Evolutionary conservation across 2,797 vertebrate species (phyloP).

Genomic region (Dipus sagitta): DNA sequence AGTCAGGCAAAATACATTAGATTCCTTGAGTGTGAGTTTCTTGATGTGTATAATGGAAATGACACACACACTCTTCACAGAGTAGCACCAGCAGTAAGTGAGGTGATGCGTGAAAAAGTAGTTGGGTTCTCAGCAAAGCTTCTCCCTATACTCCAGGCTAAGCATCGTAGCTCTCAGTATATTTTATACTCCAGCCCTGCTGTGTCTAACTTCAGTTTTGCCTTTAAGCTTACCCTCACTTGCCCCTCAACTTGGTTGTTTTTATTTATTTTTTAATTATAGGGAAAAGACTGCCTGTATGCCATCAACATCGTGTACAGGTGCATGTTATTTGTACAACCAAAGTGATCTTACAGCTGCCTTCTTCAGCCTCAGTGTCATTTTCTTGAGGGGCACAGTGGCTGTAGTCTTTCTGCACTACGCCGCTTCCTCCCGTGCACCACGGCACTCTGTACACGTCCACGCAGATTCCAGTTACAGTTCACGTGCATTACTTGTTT

Average conservation of each 20-base stretch:
- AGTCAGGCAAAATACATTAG: background rate
- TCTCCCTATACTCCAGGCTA: background rate
- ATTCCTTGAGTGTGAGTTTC: constrained; percentile 43
- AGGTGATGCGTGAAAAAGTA: background rate
- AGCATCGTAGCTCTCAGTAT: background rate
- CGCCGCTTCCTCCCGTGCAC: background rate
- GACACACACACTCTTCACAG: background rate
- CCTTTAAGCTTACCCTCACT: constrained; percentile 1
- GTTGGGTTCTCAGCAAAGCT: background rate
- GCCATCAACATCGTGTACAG: background rate
- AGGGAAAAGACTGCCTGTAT: background rate
- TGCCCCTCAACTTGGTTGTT: background rate
- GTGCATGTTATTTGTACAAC: background rate
- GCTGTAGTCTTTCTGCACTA: background rate
- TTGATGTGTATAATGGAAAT: constrained; percentile 15
- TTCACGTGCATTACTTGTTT: background rate
- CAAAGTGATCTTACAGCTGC: background rate
- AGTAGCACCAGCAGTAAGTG: constrained; percentile 6
- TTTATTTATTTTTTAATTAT: background rate
- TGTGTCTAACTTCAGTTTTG: constrained; percentile 3
- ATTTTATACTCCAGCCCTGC: background rate
- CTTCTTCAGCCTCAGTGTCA: background rate
- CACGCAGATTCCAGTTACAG: background rate
- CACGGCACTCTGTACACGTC: background rate
- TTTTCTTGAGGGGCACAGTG: constrained; percentile 6